Percentiles rank a stretch among this genome's conserved stretches.
Evolutionary conservation across 2,797 vertebrate species (phyloP).

Genomic region (Trachops cirrhosus): DNA sequence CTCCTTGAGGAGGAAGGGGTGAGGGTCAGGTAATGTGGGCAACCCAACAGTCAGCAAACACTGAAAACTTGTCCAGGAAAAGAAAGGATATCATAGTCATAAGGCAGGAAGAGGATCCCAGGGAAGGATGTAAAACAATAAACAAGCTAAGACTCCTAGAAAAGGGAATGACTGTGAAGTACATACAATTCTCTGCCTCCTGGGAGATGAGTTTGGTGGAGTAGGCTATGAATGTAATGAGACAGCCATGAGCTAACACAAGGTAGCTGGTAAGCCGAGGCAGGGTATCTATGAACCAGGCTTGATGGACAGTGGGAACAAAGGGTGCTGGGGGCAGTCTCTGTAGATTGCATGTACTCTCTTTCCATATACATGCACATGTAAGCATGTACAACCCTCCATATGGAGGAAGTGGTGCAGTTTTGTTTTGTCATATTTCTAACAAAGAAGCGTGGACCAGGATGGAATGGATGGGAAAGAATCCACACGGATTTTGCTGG

Average conservation of each 20-base stretch:
- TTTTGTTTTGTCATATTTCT: neutral
- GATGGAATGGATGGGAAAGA: neutral
- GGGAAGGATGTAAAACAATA: neutral
- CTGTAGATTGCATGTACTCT: neutral
- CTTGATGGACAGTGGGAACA: neutral
- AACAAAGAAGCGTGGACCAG: neutral
- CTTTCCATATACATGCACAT: neutral
- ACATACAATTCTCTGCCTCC: neutral
- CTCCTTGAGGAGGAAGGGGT: neutral
- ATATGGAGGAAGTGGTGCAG: neutral
- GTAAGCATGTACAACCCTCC: neutral
- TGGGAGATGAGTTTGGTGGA: neutral
- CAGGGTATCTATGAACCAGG: neutral
- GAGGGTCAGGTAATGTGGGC: neutral
- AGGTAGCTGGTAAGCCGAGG: neutral
- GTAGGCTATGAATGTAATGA: neutral
- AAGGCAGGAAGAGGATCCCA: neutral
- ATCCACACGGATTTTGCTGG: neutral
- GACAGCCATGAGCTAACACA: neutral
- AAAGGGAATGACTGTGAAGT: neutral
- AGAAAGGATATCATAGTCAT: neutral
- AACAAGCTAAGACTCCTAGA: neutral
- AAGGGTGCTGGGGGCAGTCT: neutral
- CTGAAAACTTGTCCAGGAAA: neutral
- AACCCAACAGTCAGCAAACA: neutral